Base-by-base conservation (phyloP, 1,140 invertebrate species). In the Drosophila cardini region DNA sequence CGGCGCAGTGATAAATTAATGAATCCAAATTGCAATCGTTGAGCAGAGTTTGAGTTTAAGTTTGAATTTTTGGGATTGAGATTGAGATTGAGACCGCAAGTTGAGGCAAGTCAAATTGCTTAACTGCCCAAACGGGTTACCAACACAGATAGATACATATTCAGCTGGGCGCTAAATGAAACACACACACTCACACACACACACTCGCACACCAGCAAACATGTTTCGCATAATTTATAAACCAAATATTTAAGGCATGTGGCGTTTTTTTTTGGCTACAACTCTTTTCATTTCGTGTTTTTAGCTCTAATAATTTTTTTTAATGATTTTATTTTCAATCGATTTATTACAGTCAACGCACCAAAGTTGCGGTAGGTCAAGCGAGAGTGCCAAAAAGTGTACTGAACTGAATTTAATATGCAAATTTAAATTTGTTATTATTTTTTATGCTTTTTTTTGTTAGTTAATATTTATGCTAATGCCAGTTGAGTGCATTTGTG, bases 1-100 rank as follows among this genome's bases (percentile, higher is more conserved):
- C 43, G 36, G 72, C 11, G 53, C 53, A 38, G 82, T 80, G 77
- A 85, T 85, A 85, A 85, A 85, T 85, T 84, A 84, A 85, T 85
- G 81, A 85, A 80, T 85, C 62, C 80, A 73, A 80, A 79, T 76
- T 78, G 75, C 78, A 86, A 52, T 64, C 56, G 72, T 70, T 62
- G 61, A 80, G 64, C 62, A 69, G 38, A 26, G 16, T 30, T 32
- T 68, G 52, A 16, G 21, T 36, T 9, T 34, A n/a, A n/a, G n/a
- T n/a, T n/a, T n/a, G n/a, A n/a, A n/a, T n/a, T n/a, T n/a, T n/a
- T n/a, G n/a, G n/a, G n/a, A n/a, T n/a, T n/a, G n/a, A n/a, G n/a
- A n/a, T n/a, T n/a, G 18, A 18, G 48, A 62, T 70, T 53, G 58
- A 58, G 53, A 58, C 46, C 40, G 46, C 53, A 69, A 34, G 11